These are phyloP conservation scores for Panthera tigris DNA, from an alignment of 2,113 vertebrate species.

Conservation along the genomic window DNA sequence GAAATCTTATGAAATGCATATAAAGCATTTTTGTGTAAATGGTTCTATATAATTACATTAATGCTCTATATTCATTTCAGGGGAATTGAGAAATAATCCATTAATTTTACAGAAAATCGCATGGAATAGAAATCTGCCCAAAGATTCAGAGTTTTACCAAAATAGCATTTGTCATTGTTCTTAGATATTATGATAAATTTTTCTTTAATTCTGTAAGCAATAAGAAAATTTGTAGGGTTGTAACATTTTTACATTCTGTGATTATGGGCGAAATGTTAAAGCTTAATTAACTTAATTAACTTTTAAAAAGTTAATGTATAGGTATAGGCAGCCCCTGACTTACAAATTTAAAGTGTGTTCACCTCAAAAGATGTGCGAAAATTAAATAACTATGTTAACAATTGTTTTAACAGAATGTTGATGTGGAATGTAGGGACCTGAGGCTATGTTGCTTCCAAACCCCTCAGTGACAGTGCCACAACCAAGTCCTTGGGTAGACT, in stretches of 20 bases:
- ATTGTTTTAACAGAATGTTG: background rate
- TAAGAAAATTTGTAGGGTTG: background rate
- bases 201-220: conserved; percentile 28
- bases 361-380: background rate
- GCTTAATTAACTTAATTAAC: background rate
- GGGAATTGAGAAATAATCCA: conserved; percentile 35
- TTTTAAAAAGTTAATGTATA: background rate
- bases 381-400: background rate
- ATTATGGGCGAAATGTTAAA: conserved; percentile 20
- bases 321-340: background rate
- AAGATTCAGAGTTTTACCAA: background rate
- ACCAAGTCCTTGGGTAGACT: background rate
- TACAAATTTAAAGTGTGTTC: background rate
- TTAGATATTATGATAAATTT: conserved; percentile 38
- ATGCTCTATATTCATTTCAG: conserved; percentile 52
- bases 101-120: conserved; percentile 56
- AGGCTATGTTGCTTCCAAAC: background rate
- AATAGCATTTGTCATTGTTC: conserved; percentile 61
- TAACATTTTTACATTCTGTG: conserved; percentile 32
- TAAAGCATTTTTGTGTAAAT: background rate
- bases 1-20: conserved; percentile 46
- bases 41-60: conserved; percentile 53
- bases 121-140: conserved; percentile 21
- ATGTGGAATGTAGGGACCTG: background rate
- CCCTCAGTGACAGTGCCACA: background rate